Evolutionary conservation across 1,140 invertebrate genomes (phyloP).

Genomic region (Glossosoma conforme): DNA sequence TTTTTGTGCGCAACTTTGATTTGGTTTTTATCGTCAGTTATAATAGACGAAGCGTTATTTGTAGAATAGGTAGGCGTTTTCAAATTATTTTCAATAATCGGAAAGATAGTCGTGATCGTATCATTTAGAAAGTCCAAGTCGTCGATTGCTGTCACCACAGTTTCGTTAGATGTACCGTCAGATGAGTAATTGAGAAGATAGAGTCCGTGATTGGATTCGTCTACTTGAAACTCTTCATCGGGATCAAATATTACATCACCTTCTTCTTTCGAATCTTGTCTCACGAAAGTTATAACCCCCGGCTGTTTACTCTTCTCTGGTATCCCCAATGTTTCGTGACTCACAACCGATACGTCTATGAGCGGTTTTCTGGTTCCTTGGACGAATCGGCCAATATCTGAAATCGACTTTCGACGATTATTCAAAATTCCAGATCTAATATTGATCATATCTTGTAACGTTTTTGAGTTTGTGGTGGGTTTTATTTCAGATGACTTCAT

Average conservation of each 20-base stretch:
- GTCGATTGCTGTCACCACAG: constrained; percentile 8
- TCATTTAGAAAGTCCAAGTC: constrained; percentile 10
- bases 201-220: constrained; percentile 49
- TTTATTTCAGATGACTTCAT: constrained; percentile 44
- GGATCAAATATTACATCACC: constrained; percentile 39
- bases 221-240: constrained; percentile 50
- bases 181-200: constrained; percentile 47
- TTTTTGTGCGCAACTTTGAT: neutral
- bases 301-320: constrained; percentile 13
- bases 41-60: too few relatives aligned
- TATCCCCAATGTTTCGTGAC: constrained; percentile 24
- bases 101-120: constrained; percentile 6
- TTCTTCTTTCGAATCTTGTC: constrained; percentile 34
- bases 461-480: constrained; percentile 41
- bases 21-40: too few relatives aligned
- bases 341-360: constrained; percentile 18
- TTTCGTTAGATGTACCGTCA: constrained; percentile 15
- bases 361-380: constrained; percentile 16
- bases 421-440: constrained; percentile 43
- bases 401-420: constrained; percentile 40
- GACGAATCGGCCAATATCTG: constrained; percentile 25
- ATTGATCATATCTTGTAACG: constrained; percentile 40
- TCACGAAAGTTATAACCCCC: neutral
- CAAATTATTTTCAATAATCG: neutral
- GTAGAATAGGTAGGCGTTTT: too few relatives aligned